Conservation (phyloP, 2,113 vertebrate genomes). For the Eulemur rufifrons region DNA sequence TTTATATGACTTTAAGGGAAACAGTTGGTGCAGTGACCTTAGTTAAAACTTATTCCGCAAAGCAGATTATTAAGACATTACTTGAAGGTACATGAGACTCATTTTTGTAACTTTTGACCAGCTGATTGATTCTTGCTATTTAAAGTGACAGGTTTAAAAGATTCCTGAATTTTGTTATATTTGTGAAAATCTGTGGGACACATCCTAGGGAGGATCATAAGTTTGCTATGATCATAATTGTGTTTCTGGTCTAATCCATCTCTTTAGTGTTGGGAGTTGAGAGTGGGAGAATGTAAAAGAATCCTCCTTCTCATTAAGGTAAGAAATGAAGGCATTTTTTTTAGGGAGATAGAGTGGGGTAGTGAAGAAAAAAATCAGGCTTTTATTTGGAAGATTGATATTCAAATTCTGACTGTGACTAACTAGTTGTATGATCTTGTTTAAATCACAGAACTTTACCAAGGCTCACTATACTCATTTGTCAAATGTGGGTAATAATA, state of each 20-base stretch:
- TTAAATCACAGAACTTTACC: conserved; percentile 14
- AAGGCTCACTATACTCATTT: not conserved
- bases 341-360: not conserved
- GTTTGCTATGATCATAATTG: not conserved
- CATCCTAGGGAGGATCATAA: not conserved
- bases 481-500: not conserved
- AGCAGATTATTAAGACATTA: conserved; percentile 27
- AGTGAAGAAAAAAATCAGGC: not conserved
- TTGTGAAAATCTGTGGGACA: conserved; percentile 5
- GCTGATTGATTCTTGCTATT: not conserved
- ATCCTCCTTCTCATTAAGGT: not conserved
- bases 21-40: not conserved
- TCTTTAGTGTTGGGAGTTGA: not conserved
- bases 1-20: not conserved
- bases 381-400: conserved; percentile 32
- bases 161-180: not conserved
- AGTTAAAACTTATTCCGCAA: conserved; percentile 25
- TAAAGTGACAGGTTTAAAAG: conserved; percentile 30
- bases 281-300: not conserved
- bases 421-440: not conserved
- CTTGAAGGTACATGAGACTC: conserved; percentile 15
- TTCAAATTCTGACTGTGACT: not conserved
- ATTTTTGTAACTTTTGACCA: conserved; percentile 40
- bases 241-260: not conserved
- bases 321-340: conserved; percentile 1